Evolutionary conservation across 2,113 vertebrate species (phyloP), one percentile per base, ranked within the genome.

Genomic region (Puffinus mauretanicus): DNA sequence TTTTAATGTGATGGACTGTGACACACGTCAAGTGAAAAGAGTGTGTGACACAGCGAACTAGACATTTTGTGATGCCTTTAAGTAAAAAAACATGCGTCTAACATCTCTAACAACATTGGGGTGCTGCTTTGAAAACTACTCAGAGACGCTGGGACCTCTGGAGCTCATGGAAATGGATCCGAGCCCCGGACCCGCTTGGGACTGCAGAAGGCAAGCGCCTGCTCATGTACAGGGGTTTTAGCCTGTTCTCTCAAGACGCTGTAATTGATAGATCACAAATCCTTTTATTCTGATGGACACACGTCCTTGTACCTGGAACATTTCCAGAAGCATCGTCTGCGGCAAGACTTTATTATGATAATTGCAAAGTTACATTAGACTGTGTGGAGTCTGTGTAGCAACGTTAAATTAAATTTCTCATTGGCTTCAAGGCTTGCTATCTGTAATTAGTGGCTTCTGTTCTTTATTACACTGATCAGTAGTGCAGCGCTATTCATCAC

Each of bases 371-470:
- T 85, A 46, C 92, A 95, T 97, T 92, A 94, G 94, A 66, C 87
- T 93, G 51, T 70, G 94, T 55, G 64, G 85, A 97, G 96, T 97
- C 91, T 95, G 81, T 86, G 84, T 71, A 95, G 77, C 40, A 78
- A 88, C 2, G 24, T 95, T 91, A 96, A 97, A 96, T 97, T 96
- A 88, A 93, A 92, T 97, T 96, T 97, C 94, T 98, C 93, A 60
- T 72, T 91, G 95, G 95, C 96, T 97, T 94, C 94, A 71, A 96
- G 96, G 90, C 91, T 90, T 92, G 86, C 62, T 95, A 80, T 96
- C 94, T 96, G 95, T 97, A 98, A 98, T 98, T 97, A 98, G 97
- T 95, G 94, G 94, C 92, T 98, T 97, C 97, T 98, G 96, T 97
- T 97, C 96, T 97, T 98, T 94, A 97, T 97, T 98, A 95, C 66